These are phyloP conservation scores for Coracias cyanogaster DNA, from an alignment of 2,797 vertebrate genomes.

Conservation along the genomic window DNA sequence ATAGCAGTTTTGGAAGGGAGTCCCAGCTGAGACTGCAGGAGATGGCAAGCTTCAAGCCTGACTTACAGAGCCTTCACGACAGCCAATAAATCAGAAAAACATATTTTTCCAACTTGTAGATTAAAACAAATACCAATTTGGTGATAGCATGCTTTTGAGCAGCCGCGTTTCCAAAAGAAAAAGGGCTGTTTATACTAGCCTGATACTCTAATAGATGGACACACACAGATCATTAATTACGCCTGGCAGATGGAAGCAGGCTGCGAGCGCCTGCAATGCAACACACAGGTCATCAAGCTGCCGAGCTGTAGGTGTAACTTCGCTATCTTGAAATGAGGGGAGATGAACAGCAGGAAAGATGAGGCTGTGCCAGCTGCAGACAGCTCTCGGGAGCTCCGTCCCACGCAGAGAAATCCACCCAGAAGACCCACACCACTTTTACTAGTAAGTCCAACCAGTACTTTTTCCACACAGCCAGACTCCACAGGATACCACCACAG, in stretches of 20 bases:
- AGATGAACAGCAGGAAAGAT: not conserved
- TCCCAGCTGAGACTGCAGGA: not conserved
- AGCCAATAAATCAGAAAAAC: constrained; percentile 41
- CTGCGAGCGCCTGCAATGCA: not conserved
- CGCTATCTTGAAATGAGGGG: not conserved
- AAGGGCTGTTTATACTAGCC: constrained; percentile 12
- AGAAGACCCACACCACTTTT: not conserved
- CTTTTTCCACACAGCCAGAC: not conserved
- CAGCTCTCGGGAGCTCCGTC: not conserved
- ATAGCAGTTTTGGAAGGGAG: not conserved
- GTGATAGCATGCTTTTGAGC: constrained; percentile 20
- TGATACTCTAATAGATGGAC: not conserved
- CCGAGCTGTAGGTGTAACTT: not conserved
- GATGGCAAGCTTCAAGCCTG: not conserved
- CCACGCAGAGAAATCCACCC: not conserved
- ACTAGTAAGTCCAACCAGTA: not conserved
- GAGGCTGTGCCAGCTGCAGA: constrained; percentile 30
- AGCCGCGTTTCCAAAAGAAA: not conserved
- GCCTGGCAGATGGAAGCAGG: not conserved
- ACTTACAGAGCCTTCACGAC: not conserved
- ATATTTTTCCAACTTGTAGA: constrained; percentile 30
- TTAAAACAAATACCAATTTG: constrained; percentile 50
- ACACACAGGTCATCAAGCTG: not conserved
- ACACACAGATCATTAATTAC: not conserved
- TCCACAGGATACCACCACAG: not conserved